Evolutionary conservation across 1,140 invertebrate genomes (phyloP).

Genomic region (Drosophila tsacasi): DNA sequence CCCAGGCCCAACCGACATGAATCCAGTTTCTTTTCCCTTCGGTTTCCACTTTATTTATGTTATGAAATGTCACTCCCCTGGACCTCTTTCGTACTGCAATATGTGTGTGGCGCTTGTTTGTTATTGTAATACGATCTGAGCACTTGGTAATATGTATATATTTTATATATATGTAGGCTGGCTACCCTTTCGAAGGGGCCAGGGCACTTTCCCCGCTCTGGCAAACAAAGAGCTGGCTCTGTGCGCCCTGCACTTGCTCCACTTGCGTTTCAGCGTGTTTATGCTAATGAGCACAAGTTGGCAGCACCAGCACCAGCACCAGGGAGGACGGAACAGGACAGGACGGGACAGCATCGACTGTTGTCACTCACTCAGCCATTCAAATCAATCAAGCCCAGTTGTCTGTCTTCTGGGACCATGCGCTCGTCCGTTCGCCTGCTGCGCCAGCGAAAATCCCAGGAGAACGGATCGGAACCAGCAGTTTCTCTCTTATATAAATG

Average conservation of each 20-base stretch:
- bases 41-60: constrained; percentile 67
- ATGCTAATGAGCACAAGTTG: constrained; percentile 78
- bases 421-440: constrained; percentile 54
- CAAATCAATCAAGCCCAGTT: constrained; percentile 71
- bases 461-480: background rate
- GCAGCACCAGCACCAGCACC: constrained; percentile 46
- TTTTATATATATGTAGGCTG: constrained; percentile 17
- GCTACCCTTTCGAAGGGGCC: constrained; percentile 55
- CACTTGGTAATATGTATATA: constrained; percentile 61
- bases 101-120: constrained; percentile 64
- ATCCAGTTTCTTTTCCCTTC: constrained; percentile 45
- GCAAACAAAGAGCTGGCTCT: constrained; percentile 60
- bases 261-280: constrained; percentile 75
- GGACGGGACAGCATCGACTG: constrained; percentile 8
- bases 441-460: constrained; percentile 48
- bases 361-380: constrained; percentile 50
- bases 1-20: constrained; percentile 3
- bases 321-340: background rate
- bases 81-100: constrained; percentile 12
- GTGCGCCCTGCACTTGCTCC: constrained; percentile 69
- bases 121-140: constrained; percentile 72
- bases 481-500: constrained; percentile 62
- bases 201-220: constrained; percentile 67
- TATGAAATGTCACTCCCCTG: constrained; percentile 70
- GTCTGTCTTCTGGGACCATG: constrained; percentile 50